phyloP scores from a whole-genome alignment of 1,140 invertebrate species.

The Pristionchus pacificus region DNA sequence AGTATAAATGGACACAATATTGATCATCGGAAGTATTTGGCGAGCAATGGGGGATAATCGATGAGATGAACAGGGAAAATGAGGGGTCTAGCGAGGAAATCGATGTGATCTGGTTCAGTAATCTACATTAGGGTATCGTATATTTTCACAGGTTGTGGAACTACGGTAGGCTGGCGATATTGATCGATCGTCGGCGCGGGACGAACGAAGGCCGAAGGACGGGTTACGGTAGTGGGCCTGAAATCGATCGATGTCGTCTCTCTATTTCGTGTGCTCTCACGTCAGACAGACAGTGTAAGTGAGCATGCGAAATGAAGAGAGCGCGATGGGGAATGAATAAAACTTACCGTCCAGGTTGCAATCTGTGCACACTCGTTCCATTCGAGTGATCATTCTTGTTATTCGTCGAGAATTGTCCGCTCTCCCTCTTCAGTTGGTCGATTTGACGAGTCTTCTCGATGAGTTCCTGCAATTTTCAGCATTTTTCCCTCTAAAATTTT shows the following conservation, averaged over 20 bases:
- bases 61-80: too few species aligned
- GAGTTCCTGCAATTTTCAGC: slow-evolving; percentile 16
- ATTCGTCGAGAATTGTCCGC: neutral
- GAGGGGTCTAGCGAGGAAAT: neutral
- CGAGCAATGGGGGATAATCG: slow-evolving; percentile 3
- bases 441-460: slow-evolving; percentile 32
- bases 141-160: slow-evolving; percentile 22
- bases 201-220: slow-evolving; percentile 36
- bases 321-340: neutral
- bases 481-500: neutral
- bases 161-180: neutral
- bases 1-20: too few species aligned
- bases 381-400: slow-evolving; percentile 1
- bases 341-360: neutral
- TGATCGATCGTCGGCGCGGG: slow-evolving; percentile 26
- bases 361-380: neutral
- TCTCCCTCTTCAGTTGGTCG: slow-evolving; percentile 32
- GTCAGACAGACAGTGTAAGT: neutral
- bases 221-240: neutral
- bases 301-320: neutral
- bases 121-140: slow-evolving; percentile 34
- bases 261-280: too few species aligned
- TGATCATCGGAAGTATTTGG: too few species aligned
- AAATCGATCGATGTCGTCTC: too few species aligned
- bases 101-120: neutral